Evolutionary conservation across 1,140 invertebrate genomes (phyloP), one percentile per base, ranked within the genome.

Genomic region (Lordiphosa stackelbergi): DNA sequence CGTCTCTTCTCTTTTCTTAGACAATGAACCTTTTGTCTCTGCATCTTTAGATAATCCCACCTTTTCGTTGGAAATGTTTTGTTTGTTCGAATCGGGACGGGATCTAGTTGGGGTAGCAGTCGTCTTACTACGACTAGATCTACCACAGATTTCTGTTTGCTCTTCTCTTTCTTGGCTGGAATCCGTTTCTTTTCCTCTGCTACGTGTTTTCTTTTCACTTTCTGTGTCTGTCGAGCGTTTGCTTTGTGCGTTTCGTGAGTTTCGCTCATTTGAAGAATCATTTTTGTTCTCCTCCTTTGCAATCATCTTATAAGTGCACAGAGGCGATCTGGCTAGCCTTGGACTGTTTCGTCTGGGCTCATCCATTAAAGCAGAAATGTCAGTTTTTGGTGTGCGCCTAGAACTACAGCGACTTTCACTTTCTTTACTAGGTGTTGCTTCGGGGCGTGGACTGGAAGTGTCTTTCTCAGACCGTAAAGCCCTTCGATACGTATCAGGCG

Each of bases 261-360:
- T 16, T 38, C 19, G 35, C 13, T 38, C 34, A 37, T 16, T 19
- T 36, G 48, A n/a, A 9, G 24, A 7, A 16, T 36, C 38, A 22
- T 11, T 13, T 12, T 60, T 37, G n/a, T 13, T 4, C 7, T 31
- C 19, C 7, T 57, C 38, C 1, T 19, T 49, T 8, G 16, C n/a
- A 31, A 5, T 31, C 8, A 19, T 28, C 34, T 42, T 53, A 38
- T 12, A 35, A 4, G 34, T 24, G 6, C 4, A 11, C 5, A 19
- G 34, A 0, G 69, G 37, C 8, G 69, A 73, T 11, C 24, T 66
- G 1, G 51, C 41, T 1, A 73, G 2, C 9, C 69, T 52, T 0
- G 69, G 63, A 12, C 72, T 73, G 24, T 13, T 70, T 11, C 54
- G 52, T n/a, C 38, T 22, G 5, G 37, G 24, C 0, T 69, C 49